Percentiles rank a stretch among this genome's conserved stretches.
Conservation (phyloP, 1,140 invertebrate species). For the Drosophila navojoa region DNA sequence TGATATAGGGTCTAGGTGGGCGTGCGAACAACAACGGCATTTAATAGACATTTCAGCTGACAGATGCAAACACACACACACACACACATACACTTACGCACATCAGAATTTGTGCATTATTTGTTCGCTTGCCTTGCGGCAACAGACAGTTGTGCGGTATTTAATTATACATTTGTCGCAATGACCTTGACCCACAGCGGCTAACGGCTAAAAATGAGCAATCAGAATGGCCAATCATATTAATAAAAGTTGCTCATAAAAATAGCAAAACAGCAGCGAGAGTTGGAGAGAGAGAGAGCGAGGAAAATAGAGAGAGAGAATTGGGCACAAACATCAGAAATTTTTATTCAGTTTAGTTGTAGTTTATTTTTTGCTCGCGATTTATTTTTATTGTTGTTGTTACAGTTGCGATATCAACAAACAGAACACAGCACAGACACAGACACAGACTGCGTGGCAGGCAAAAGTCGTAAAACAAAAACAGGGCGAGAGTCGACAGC, state of each 20-base stretch:
- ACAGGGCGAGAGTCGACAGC: not conserved
- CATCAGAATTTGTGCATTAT: not conserved
- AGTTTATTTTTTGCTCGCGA: constrained; percentile 13
- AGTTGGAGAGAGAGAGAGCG: too few species aligned
- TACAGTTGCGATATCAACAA: constrained; percentile 49
- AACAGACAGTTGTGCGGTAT: constrained; percentile 5
- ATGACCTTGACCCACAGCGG: constrained; percentile 60
- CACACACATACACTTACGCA: not conserved
- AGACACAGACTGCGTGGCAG: constrained; percentile 68
- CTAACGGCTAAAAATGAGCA: constrained; percentile 14
- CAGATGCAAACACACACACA: constrained; percentile 10
- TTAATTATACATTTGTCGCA: constrained; percentile 30
- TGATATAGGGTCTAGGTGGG: not conserved
- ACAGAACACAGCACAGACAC: constrained; percentile 49
- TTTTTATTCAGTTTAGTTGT: constrained; percentile 11
- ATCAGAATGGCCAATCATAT: constrained; percentile 42
- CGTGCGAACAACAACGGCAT: constrained; percentile 4
- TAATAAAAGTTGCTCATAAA: constrained; percentile 52
- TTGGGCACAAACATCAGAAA: constrained; percentile 16
- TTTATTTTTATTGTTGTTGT: constrained; percentile 63
- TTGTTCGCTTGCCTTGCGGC: not conserved
- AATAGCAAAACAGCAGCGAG: constrained; percentile 17
- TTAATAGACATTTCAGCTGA: constrained; percentile 23
- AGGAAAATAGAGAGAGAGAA: not conserved
- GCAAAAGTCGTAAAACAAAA: constrained; percentile 52